Base-by-base conservation (phyloP, 1,140 invertebrate species). In the Leptopilina boulardi region DNA sequence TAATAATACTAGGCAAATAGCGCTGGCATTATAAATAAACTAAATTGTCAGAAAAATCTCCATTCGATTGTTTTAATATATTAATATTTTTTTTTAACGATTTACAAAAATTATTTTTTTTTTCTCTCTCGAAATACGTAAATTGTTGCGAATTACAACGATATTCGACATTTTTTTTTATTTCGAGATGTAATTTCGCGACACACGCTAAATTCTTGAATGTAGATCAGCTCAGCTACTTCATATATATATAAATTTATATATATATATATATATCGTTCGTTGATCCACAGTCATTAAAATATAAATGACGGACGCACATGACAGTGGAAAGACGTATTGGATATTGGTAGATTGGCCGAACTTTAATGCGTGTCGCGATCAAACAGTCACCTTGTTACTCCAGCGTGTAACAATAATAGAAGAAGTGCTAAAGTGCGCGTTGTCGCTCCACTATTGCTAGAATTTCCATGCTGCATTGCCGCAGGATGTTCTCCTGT, bases 401-500 rank as follows among this genome's bases (percentile, higher is more conserved):
- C 88, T 21, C 87, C 86, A 38, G 87, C 87, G 77, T 89, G 85
- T 66, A 89, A 47, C 13, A 90, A 79, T 70, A 90, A 74, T 71
- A 89, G 80, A n/a, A 90, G 82, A 71, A 90, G 83, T 30, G 88
- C 88, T 13, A 90, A 80, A 13, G 90, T 89, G 21, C 87, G 84
- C 72, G 89, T 89, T 15, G 89, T 86, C 10, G 87, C 87, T 41
- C 90, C 90, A 77, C 89, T 89, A 76, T 91, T 91, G 82, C 92
- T 92, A 77, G 92, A 92, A 82, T 93, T 93, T 2, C 92, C 93
- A 76, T 93, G 92, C 81, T 93, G 93, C 92, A 94, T 93, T 15
- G 93, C 93, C 8, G 93, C 93, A 15, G 93, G 93, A 86, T 93
- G 92, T 82, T 94, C 93, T 38, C 93, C 93, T 93, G 90, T 56